These are phyloP conservation scores for Papilio glaucus DNA, from an alignment of 1,140 invertebrate species.

Conservation along the genomic window DNA sequence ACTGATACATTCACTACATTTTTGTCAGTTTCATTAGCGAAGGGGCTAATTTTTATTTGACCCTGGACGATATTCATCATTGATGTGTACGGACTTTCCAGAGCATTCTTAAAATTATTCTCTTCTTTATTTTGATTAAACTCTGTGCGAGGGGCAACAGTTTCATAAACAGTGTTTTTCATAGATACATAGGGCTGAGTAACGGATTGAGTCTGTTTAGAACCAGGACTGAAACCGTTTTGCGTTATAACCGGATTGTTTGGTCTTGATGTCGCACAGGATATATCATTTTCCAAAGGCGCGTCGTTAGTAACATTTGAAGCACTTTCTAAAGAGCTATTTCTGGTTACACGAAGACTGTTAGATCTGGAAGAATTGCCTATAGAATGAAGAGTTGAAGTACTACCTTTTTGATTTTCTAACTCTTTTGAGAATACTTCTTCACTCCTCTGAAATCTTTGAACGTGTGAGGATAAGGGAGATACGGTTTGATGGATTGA, in stretches of 20 bases:
- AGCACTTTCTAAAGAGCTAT: slow-evolving; percentile 63
- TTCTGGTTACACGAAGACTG: slow-evolving; percentile 64
- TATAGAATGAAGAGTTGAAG: slow-evolving; percentile 67
- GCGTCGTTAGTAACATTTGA: slow-evolving; percentile 49
- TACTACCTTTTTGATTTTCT: slow-evolving; percentile 69
- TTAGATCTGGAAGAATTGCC: slow-evolving; percentile 73
- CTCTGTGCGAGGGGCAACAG: slow-evolving; percentile 57
- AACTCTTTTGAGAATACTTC: slow-evolving; percentile 77
- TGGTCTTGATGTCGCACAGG: slow-evolving; percentile 41
- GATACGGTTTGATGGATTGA: slow-evolving; percentile 69
- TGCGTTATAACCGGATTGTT: slow-evolving; percentile 59
- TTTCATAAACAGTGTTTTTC: slow-evolving; percentile 85
- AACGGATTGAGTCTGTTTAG: slow-evolving; percentile 40
- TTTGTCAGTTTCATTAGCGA: slow-evolving; percentile 67
- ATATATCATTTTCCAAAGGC: slow-evolving; percentile 49
- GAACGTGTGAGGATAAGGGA: slow-evolving; percentile 64
- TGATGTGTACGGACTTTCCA: slow-evolving; percentile 71
- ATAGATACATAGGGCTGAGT: slow-evolving; percentile 70
- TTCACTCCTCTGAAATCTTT: slow-evolving; percentile 77
- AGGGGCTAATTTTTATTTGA: slow-evolving; percentile 81
- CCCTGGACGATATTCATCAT: slow-evolving; percentile 82
- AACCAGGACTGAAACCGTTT: slow-evolving; percentile 61
- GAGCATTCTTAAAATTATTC: slow-evolving; percentile 52
- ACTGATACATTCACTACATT: slow-evolving; percentile 74
- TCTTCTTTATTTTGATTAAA: slow-evolving; percentile 45